Conservation (phyloP, 1,140 invertebrate species). For the Diplogasteroides magnus region DNA sequence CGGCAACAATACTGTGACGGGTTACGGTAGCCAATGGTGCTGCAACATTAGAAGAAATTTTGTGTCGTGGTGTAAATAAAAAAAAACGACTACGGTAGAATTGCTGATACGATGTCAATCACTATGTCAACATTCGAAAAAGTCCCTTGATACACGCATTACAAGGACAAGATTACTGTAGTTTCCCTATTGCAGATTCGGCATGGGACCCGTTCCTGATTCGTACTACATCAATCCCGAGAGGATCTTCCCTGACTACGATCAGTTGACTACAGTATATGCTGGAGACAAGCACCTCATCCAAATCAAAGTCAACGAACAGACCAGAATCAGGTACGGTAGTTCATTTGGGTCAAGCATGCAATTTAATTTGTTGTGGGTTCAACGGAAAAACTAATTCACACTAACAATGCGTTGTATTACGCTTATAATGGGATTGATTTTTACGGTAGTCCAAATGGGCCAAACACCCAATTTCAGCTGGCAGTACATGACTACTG, state of each 20-base stretch:
- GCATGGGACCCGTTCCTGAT: conserved; percentile 52
- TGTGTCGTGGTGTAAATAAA: too few species aligned
- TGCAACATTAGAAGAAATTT: too few species aligned
- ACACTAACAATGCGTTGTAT: not conserved
- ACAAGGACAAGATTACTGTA: too few species aligned
- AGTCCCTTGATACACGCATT: too few species aligned
- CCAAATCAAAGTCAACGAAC: conserved; percentile 47
- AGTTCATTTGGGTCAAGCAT: not conserved
- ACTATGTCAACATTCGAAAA: too few species aligned
- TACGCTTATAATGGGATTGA: not conserved
- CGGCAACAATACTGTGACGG: too few species aligned
- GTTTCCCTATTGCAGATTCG: conserved; percentile 37
- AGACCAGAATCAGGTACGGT: conserved; percentile 46
- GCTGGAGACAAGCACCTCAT: conserved; percentile 54
- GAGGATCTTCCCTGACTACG: conserved; percentile 50
- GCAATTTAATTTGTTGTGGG: too few species aligned
- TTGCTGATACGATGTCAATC: too few species aligned
- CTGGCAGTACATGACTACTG: conserved; percentile 55
- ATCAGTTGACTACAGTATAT: conserved; percentile 54
- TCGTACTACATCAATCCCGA: conserved; percentile 45
- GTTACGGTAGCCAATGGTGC: not conserved
- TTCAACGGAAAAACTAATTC: conserved; percentile 1
- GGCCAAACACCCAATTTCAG: conserved; percentile 23
- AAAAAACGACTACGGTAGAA: too few species aligned
- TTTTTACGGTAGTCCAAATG: not conserved